Evolutionary conservation across 2,888 invertebrate species (phyloP), one percentile per base, ranked within the genome.

Genomic region (Idaea biselata): DNA sequence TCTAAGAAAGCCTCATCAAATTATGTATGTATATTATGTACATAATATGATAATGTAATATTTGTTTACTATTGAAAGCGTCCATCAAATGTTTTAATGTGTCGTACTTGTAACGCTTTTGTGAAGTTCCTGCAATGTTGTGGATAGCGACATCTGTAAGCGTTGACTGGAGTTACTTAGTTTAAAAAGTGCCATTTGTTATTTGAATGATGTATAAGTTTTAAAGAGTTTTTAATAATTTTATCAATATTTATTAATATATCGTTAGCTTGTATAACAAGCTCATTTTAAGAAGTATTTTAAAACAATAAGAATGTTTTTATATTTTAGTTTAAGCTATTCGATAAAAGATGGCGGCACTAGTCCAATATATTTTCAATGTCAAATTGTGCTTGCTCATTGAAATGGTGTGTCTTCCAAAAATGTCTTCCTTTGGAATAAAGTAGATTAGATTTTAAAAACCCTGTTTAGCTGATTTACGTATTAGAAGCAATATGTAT

Each of bases 321-420:
- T 62, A 54, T 33, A 31, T 56, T 25, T 62, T 67, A 67, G 59
- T 62, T 73, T 67, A 65, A 64, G 65, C 62, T 73, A 66, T 63
- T 65, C 32, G 59, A 67, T 62, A 68, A 72, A 58, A 78, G 73
- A 76, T 73, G 73, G 73, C 77, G 64, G 62, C 71, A 68, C 68
- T 63, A 61, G 62, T 69, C 70, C 68, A 82, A 83, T 84, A 80
- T 88, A 89, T 88, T 91, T 88, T 88, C 90, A 88, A 78, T 88
- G 90, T 91, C 89, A 88, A 83, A 73, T 70, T 66, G 68, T 58
- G 70, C 62, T 56, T 56, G 58, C 64, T 64, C 60, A 63, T 55
- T 11, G 59, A 59, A 68, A 63, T 56, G 18, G 65, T 64, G 65
- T 64, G 82, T 87, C 84, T 87, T 87, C 84, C 81, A 81, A 70